Conservation (phyloP, 2,888 invertebrate genomes). For the Clostera curtula region DNA sequence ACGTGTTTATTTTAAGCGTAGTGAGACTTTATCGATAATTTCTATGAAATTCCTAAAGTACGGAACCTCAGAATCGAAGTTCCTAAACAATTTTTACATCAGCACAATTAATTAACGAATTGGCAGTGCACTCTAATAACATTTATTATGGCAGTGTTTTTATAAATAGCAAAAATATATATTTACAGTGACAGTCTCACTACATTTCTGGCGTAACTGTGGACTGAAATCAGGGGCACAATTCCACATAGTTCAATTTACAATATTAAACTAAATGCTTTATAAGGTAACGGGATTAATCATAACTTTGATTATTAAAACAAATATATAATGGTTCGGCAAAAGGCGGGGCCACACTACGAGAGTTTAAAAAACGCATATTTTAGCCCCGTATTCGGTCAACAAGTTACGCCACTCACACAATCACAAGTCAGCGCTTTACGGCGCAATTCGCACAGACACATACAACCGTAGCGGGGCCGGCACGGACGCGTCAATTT, state of each 20-base stretch:
- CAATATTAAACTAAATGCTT: no score
- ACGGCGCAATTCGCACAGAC: slow-evolving; percentile 43
- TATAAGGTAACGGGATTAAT: no score
- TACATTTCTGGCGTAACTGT: no score
- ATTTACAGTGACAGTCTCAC: slow-evolving; percentile 2
- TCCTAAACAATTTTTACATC: neutral
- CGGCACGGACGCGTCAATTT: slow-evolving; percentile 25
- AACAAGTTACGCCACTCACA: no score
- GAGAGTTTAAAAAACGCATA: no score
- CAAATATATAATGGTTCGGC: no score
- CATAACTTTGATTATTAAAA: no score
- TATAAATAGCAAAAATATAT: no score
- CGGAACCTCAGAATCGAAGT: neutral
- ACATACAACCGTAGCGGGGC: slow-evolving; percentile 58
- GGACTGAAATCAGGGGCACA: no score
- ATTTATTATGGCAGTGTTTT: neutral
- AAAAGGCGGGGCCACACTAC: no score
- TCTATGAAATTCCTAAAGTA: slow-evolving; percentile 2
- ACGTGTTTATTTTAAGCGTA: slow-evolving; percentile 14
- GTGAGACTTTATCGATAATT: slow-evolving; percentile 26
- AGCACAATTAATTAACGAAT: no score
- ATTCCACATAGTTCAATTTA: no score
- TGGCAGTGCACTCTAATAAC: slow-evolving; percentile 1
- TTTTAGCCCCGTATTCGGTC: neutral
- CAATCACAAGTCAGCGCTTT: slow-evolving; percentile 21